These are phyloP conservation scores for Syngnathus scovelli DNA, from an alignment of 2,113 vertebrate species.

Conservation along the genomic window DNA sequence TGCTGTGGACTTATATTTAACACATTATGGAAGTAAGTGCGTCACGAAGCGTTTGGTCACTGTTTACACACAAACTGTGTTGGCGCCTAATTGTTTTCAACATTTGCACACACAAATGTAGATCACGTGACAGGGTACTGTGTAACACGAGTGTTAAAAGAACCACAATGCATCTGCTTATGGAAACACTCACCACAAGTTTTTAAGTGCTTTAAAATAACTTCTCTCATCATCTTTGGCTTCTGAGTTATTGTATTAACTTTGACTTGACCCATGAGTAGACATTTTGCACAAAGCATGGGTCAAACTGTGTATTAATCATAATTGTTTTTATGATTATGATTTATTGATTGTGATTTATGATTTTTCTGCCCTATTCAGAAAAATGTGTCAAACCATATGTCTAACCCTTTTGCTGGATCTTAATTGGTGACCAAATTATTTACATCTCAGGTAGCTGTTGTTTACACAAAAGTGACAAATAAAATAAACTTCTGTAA, in stretches of 20 bases:
- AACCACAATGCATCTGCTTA: constrained; percentile 41
- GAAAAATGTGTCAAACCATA: too few relatives aligned
- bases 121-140: constrained; percentile 29
- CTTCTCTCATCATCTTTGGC: not conserved
- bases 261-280: not conserved
- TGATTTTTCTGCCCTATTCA: too few relatives aligned
- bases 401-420: not conserved
- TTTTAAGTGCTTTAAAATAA: constrained; percentile 28
- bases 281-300: not conserved
- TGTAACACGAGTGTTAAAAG: constrained; percentile 57
- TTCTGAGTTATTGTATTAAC: not conserved
- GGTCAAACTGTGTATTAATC: not conserved
- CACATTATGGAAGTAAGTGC: constrained; percentile 25
- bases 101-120: constrained; percentile 23
- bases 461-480: not conserved
- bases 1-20: constrained; percentile 51
- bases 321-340: too few relatives aligned
- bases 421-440: constrained; percentile 5
- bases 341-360: too few relatives aligned
- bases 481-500: not conserved
- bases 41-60: constrained; percentile 52
- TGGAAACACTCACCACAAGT: constrained; percentile 38
- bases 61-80: constrained; percentile 26
- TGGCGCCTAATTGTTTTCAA: constrained; percentile 17
- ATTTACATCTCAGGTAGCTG: not conserved